Percentiles rank a stretch among this genome's conserved stretches.
These are phyloP conservation scores for Sebastiscus albofasciatus DNA, from an alignment of 2,797 vertebrate species.

Conservation along the genomic window DNA sequence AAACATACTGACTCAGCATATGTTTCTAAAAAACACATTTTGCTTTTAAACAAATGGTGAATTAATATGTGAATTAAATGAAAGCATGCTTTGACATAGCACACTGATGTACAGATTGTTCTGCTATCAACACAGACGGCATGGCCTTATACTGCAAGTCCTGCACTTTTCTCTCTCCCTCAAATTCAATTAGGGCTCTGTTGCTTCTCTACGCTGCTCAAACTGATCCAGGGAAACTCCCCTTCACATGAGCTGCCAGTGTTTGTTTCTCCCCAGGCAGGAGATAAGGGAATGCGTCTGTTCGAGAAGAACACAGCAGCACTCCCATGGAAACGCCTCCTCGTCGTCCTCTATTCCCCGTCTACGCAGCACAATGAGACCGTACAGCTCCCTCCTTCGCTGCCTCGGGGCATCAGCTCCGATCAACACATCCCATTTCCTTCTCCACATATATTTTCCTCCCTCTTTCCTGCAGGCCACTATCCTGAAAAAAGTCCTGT, in stretches of 20 bases:
- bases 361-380: conserved; percentile 45
- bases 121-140: conserved; percentile 34
- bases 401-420: conserved; percentile 30
- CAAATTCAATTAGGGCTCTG: conserved; percentile 69
- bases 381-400: conserved; percentile 28
- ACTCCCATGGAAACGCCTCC: conserved; percentile 74
- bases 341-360: conserved; percentile 42
- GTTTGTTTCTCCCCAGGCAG: conserved; percentile 75
- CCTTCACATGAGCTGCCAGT: conserved; percentile 71
- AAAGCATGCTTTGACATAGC: conserved; percentile 11
- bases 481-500: conserved; percentile 7
- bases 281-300: conserved; percentile 73
- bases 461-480: background rate
- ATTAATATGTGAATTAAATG: conserved; percentile 14
- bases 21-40: background rate
- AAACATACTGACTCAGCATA: conserved; percentile 4
- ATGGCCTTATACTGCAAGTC: conserved; percentile 14
- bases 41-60: background rate
- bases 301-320: conserved; percentile 62
- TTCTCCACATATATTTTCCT: conserved; percentile 2
- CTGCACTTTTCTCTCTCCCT: conserved; percentile 44
- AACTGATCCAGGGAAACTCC: conserved; percentile 72
- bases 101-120: conserved; percentile 20
- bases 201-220: conserved; percentile 62
- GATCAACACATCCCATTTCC: conserved; percentile 45